Evolutionary conservation across 2,113 vertebrate species (phyloP).

Genomic region (Entomyzon cyanotis): DNA sequence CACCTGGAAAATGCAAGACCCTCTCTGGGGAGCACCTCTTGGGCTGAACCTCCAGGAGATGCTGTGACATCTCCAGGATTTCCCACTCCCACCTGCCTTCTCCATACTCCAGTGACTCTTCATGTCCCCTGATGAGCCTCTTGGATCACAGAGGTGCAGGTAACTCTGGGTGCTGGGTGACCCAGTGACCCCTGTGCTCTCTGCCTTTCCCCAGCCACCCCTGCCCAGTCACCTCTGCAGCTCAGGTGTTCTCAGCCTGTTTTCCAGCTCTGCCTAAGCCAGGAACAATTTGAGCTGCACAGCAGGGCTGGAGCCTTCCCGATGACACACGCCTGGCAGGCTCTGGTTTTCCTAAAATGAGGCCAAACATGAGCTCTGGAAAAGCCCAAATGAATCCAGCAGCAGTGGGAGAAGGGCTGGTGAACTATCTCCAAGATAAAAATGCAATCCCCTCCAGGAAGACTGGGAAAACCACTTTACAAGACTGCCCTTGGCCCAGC

Average conservation of each 20-base stretch:
- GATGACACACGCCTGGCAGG: rapidly evolving
- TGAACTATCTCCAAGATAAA: background rate
- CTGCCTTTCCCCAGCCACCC: background rate
- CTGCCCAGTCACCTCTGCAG: background rate
- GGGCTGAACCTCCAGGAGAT: background rate
- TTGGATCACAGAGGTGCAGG: rapidly evolving
- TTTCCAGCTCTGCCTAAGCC: background rate
- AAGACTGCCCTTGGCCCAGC: background rate
- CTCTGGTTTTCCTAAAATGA: background rate
- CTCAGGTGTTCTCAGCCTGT: background rate
- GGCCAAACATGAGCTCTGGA: background rate
- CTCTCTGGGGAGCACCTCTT: background rate
- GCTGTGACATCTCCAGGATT: background rate
- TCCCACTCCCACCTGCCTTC: background rate
- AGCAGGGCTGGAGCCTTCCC: background rate
- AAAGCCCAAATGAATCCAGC: background rate
- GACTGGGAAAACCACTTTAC: background rate
- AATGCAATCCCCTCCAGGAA: background rate
- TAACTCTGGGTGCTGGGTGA: rapidly evolving
- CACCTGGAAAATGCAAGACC: background rate
- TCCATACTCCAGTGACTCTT: background rate
- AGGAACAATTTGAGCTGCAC: background rate
- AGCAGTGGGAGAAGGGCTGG: background rate
- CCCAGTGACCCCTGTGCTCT: background rate
- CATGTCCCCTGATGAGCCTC: background rate